Base-by-base conservation (phyloP, 2,888 invertebrate genomes). In the Miltochrista miniata region DNA sequence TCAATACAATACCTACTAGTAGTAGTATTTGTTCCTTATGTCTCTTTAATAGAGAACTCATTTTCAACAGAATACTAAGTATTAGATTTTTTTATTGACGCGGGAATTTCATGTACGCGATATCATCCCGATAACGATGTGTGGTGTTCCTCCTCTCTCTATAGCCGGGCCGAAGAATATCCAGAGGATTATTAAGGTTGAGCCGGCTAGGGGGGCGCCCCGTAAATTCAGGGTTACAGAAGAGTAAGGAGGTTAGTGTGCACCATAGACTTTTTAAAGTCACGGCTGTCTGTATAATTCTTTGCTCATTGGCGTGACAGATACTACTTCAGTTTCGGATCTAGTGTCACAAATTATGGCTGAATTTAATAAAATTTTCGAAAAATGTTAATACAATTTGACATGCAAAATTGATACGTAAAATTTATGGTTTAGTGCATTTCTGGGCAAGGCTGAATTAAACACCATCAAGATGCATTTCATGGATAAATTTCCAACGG, bases 401-500 rank as follows among this genome's bases (percentile, higher is more conserved):
- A 31, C 2, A 10, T 31, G n/a, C 12, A 55, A 54, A 39, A 50
- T 29, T 36, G 44, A 7, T 31, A 13, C 31, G 5, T 43, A 18
- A 29, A 18, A 12, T 41, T 44, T 2, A 33, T 0, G 12, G 1
- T 13, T 11, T 35, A n/a, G 43, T 45, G 35, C 34, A 18, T 33
- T 45, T 36, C n/a, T 11, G 0, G 12, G 8, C 12, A 29, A 44
- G 13, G 18, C 10, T 54, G 41, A 55, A 37, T 14, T 37, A 15
- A 18, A 49, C 24, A 49, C 56, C 45, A 15, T n/a, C 67, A 74
- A 63, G 44, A 81, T 81, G 79, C 73, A 61, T 52, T 68, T 66
- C 14, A 79, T 87, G 83, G 80, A 86, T 18, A 65, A 50, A 29
- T 42, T 87, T 7, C 88, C 88, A 1, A 81, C 81, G 0, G 88